These are phyloP conservation scores for Passer domesticus DNA, from an alignment of 2,113 vertebrate species.

Conservation along the genomic window DNA sequence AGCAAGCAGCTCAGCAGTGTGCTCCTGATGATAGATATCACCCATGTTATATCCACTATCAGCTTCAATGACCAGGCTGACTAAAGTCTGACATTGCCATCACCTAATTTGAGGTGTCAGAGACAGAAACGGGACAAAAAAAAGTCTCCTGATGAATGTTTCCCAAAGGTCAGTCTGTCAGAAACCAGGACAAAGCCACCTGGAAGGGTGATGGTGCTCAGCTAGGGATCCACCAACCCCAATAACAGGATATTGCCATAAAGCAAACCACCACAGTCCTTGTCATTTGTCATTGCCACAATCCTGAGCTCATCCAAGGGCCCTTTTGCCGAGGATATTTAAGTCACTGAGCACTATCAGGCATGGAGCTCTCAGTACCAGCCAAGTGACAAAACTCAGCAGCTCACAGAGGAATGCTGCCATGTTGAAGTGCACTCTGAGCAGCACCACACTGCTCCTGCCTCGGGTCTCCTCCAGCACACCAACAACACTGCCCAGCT, in stretches of 20 bases:
- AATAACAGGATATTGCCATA: neutral
- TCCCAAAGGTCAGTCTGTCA: neutral
- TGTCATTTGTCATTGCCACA: neutral
- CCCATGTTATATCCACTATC: neutral
- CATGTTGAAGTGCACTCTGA: accelerated
- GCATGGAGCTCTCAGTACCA: accelerated
- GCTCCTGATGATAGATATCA: neutral
- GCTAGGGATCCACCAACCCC: neutral
- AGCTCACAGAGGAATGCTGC: accelerated
- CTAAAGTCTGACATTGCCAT: neutral
- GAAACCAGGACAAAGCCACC: neutral
- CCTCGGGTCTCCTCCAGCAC: neutral
- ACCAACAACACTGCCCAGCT: accelerated
- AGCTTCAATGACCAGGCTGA: neutral
- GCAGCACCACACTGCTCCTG: accelerated
- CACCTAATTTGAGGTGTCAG: neutral
- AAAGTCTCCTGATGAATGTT: neutral
- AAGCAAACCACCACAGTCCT: neutral
- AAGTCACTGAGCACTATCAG: neutral
- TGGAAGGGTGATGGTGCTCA: neutral
- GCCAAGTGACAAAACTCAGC: neutral
- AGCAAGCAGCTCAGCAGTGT: accelerated
- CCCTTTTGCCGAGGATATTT: neutral
- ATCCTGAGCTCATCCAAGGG: neutral
- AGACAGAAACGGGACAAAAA: neutral